phyloP scores from a whole-genome alignment of 2,888 invertebrate species.

The Chaetogeoica ovagalla region DNA sequence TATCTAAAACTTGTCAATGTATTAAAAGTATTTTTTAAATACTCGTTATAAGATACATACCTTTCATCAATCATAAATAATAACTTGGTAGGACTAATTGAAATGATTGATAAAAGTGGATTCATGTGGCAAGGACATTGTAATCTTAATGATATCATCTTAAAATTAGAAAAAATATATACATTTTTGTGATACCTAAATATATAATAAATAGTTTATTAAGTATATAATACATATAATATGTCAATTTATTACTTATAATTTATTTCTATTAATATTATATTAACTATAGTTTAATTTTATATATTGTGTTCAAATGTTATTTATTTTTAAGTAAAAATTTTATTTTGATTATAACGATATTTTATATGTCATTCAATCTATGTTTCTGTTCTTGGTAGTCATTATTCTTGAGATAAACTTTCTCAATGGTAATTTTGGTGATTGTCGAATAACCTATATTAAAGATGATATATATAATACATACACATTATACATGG shows the following conservation, averaged over 20 bases:
- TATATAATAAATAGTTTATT: neutral
- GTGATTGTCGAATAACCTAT: too few relatives aligned
- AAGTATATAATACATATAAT: neutral
- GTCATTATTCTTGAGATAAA: too few relatives aligned
- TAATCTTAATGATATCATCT: neutral
- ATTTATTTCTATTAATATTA: neutral
- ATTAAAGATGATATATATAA: too few relatives aligned
- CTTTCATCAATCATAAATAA: conserved; percentile 10
- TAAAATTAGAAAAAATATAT: neutral
- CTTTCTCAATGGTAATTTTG: too few relatives aligned
- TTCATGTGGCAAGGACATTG: conserved; percentile 2
- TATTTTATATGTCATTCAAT: neutral
- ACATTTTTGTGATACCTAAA: conserved; percentile 4
- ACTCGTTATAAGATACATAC: neutral
- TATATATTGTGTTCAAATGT: conserved; percentile 35
- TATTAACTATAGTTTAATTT: neutral
- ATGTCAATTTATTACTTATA: conserved; percentile 3
- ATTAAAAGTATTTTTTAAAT: neutral
- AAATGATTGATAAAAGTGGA: conserved; percentile 6
- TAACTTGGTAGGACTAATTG: neutral
- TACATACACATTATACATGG: too few relatives aligned
- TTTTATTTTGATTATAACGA: neutral
- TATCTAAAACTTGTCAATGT: conserved; percentile 10
- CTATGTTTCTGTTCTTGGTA: neutral
- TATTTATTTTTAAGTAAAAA: conserved; percentile 33